phyloP scores from a whole-genome alignment of 2,888 invertebrate species.

The Platerodrilus igneus region DNA sequence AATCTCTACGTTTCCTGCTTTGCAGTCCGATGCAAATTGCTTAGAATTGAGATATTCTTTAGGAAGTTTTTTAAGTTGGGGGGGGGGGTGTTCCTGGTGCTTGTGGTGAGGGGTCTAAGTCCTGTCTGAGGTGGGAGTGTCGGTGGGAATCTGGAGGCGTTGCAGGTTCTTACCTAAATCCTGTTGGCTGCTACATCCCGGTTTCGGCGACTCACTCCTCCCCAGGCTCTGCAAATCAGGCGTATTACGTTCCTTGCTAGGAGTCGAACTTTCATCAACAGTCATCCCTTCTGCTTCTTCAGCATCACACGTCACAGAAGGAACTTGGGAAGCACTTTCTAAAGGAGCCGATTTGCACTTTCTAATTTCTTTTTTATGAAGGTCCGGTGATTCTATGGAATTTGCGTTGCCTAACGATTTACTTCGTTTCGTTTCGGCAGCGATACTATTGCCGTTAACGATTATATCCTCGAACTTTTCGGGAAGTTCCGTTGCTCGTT shows the following conservation, averaged over 20 bases:
- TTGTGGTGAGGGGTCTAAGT: no score
- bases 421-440: conserved; percentile 39
- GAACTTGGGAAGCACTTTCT: no score
- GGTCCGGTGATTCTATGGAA: conserved; percentile 33
- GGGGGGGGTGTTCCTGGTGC: no score
- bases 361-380: conserved; percentile 35
- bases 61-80: no score
- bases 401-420: conserved; percentile 39
- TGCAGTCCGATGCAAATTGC: no score
- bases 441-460: no score
- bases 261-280: conserved; percentile 38
- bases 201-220: conserved; percentile 42
- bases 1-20: no score
- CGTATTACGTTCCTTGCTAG: conserved; percentile 37
- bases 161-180: conserved; percentile 38
- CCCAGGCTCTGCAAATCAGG: conserved; percentile 32
- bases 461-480: no score
- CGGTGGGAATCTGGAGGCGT: no score
- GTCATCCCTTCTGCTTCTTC: conserved; percentile 30
- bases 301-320: conserved; percentile 2
- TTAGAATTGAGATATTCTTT: no score
- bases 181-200: conserved; percentile 43
- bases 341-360: conserved; percentile 40
- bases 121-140: no score
- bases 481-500: no score